Evolutionary conservation across 2,113 vertebrate genomes (phyloP), one percentile per base, ranked within the genome.

Genomic region (Corythaeola cristata): DNA sequence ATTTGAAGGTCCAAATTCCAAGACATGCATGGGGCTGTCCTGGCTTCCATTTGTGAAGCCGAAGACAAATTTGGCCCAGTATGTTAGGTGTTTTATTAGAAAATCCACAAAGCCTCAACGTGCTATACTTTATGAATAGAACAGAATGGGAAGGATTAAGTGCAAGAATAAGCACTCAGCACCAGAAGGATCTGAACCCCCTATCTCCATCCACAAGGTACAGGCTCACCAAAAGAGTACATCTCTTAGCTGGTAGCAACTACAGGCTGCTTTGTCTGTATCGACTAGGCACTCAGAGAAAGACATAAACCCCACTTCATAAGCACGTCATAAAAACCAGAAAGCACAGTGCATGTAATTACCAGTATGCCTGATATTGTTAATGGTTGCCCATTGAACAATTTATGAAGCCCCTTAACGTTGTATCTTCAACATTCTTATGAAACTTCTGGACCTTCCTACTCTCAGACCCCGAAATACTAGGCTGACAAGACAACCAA

Each of bases 1-100:
- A 96, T 88, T 92, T 66, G 84, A 94, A 95, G 89, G 84, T 90
- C 92, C 74, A 76, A 92, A 96, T 92, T 95, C 80, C 67, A 87
- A 92, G 69, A 92, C 91, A 69, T 55, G 74, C 79, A 88, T 23
- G 62, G 89, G 89, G 87, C 68, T 82, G 59, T 88, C 63, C 74
- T 71, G 68, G 80, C 81, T 96, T 93, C 86, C 37, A 10, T 37
- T 76, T 73, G 35, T 59, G 96, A 92, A 95, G 91, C 77, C 62
- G 71, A 92, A 66, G 73, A 89, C 66, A 91, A 92, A 85, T 94
- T 85, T 92, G 92, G 89, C 95, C 89, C 89, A 83, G 59, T 85
- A 75, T 90, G 22, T 92, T n/a, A 47, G 62, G 58, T 76, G 71
- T 82, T 88, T 83, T 13, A 41, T 89, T 50, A 85, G 62, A 73